Conservation (phyloP, 2,888 invertebrate genomes). For the Encarsia formosa region DNA sequence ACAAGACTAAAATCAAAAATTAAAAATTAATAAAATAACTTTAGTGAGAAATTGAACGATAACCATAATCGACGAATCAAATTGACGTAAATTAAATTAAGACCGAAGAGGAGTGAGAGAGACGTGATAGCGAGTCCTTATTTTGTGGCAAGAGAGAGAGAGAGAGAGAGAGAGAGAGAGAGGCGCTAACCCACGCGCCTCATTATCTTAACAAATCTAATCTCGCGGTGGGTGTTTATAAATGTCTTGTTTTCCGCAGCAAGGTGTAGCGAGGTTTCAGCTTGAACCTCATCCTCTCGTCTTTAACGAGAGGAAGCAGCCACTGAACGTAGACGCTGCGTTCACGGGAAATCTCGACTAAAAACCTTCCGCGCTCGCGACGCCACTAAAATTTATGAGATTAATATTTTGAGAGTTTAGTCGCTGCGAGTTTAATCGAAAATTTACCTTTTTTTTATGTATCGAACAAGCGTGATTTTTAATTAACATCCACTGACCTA, state of each 20-base stretch:
- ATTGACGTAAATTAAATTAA: no score
- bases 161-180: no score
- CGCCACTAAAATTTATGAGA: conserved; percentile 10
- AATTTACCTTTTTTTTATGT: no score
- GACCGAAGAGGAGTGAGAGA: no score
- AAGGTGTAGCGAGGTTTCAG: conserved; percentile 25
- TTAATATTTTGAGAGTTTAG: conserved; percentile 22
- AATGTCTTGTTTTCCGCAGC: conserved; percentile 49
- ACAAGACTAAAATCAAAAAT: no score
- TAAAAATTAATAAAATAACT: no score
- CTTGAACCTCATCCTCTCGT: conserved; percentile 13
- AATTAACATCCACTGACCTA: no score
- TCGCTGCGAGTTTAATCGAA: no score
- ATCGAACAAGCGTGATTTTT: no score
- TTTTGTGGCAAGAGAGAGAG: conserved; percentile 29
- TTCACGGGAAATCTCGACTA: conserved; percentile 16
- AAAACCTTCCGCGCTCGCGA: conserved; percentile 17
- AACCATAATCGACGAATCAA: no score
- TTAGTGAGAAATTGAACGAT: no score
- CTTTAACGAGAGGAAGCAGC: conserved; percentile 15
- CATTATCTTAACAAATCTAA: conserved; percentile 53
- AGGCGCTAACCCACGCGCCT: conserved; percentile 40
- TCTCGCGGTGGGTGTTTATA: conserved; percentile 50
- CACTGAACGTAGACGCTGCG: conserved; percentile 1
- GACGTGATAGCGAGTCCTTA: no score